These are phyloP conservation scores for Sipha maydis DNA, from an alignment of 2,888 invertebrate species.

Conservation along the genomic window DNA sequence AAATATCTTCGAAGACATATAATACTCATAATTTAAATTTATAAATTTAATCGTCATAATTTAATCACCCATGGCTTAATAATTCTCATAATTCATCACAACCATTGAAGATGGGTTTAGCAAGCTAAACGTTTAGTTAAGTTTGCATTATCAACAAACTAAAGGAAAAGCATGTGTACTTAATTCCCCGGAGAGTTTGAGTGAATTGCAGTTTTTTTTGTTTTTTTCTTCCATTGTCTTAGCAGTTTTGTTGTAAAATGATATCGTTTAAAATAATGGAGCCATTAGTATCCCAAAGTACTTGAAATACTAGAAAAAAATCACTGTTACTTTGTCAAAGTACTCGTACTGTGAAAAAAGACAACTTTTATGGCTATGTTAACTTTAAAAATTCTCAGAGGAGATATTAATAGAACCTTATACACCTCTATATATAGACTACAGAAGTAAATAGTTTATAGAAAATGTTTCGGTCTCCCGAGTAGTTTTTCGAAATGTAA, in stretches of 20 bases:
- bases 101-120: background rate
- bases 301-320: constrained; percentile 7
- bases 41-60: background rate
- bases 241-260: constrained; percentile 20
- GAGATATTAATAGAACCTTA: constrained; percentile 3
- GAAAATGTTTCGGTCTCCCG: background rate
- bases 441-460: background rate
- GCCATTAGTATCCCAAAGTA: constrained; percentile 47
- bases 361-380: constrained; percentile 5
- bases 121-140: background rate
- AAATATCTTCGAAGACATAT: background rate
- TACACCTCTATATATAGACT: background rate
- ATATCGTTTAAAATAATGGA: constrained; percentile 40
- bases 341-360: background rate
- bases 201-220: constrained; percentile 28
- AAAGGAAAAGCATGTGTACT: background rate
- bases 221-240: background rate
- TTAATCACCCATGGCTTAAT: background rate
- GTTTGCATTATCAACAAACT: constrained; percentile 7
- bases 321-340: constrained; percentile 41
- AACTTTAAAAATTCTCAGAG: background rate
- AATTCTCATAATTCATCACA: constrained; percentile 34
- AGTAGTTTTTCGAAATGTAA: constrained; percentile 8
- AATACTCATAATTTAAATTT: background rate
- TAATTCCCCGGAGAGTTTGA: constrained; percentile 2